Evolutionary conservation across 1,140 invertebrate species (phyloP).

Genomic region (Epicauta chinensis): DNA sequence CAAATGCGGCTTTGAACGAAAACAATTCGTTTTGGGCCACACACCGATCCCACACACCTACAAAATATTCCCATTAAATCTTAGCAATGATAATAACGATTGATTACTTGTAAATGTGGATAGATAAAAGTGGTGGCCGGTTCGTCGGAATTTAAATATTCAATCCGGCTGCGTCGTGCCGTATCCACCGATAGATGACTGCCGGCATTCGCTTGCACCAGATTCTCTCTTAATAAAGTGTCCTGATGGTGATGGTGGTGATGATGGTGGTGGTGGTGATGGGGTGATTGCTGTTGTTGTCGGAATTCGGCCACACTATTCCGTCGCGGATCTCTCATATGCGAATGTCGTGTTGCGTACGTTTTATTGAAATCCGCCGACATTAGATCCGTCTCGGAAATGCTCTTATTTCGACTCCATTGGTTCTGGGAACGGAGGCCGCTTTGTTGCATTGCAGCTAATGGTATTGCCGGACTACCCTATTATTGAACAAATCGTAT

Average conservation of each 20-base stretch:
- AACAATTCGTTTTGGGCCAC: constrained; percentile 37
- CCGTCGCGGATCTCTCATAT: constrained; percentile 47
- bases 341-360: constrained; percentile 34
- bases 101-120: constrained; percentile 55
- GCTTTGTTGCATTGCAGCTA: constrained; percentile 53
- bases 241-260: too few relatives aligned
- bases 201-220: constrained; percentile 46
- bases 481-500: constrained; percentile 5
- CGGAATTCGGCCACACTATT: constrained; percentile 61
- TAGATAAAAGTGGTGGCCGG: constrained; percentile 51
- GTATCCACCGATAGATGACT: constrained; percentile 50
- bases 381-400: constrained; percentile 71
- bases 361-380: constrained; percentile 46
- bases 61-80: constrained; percentile 29
- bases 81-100: background rate
- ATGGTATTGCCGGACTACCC: constrained; percentile 37
- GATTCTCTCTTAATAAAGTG: too few relatives aligned
- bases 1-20: constrained; percentile 31
- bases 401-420: constrained; percentile 56
- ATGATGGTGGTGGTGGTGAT: background rate
- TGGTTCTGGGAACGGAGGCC: constrained; percentile 47
- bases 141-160: constrained; percentile 47
- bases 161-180: constrained; percentile 45
- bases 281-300: constrained; percentile 47
- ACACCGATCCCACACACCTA: constrained; percentile 42